A percentile compares a stretch with the other conserved stretches of the same genome.
Evolutionary conservation across 2,888 invertebrate species (phyloP).

Genomic region (Eudemis profundana): DNA sequence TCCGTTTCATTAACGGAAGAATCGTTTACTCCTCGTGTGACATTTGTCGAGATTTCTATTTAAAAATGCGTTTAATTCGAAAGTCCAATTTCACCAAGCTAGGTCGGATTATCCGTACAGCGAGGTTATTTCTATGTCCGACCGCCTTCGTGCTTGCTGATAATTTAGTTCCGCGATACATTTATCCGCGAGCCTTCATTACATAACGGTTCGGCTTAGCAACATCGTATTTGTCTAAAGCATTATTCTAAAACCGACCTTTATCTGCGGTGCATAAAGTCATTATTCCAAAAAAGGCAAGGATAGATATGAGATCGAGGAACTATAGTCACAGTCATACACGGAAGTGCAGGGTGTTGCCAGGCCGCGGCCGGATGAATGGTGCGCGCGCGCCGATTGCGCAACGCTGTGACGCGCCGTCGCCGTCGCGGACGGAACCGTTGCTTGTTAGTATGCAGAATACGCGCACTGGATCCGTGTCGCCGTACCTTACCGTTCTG

Average conservation of each 20-base stretch:
- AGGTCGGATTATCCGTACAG: slow-evolving; percentile 1
- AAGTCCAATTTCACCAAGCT: slow-evolving; percentile 8
- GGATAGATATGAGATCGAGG: not conserved
- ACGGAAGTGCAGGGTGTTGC: slow-evolving; percentile 44
- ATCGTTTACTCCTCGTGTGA: slow-evolving; percentile 1
- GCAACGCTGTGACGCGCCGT: slow-evolving; percentile 66
- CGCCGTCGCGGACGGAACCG: slow-evolving; percentile 61
- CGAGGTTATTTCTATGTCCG: slow-evolving; percentile 20
- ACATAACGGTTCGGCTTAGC: not conserved
- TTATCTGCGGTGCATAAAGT: not conserved
- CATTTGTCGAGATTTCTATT: not conserved
- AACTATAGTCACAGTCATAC: slow-evolving; percentile 17
- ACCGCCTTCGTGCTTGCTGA: slow-evolving; percentile 22
- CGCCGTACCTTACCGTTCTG: slow-evolving; percentile 63
- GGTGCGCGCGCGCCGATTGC: slow-evolving; percentile 74
- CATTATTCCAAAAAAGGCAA: not conserved
- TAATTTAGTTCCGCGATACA: slow-evolving; percentile 33
- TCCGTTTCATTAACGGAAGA: slow-evolving; percentile 1
- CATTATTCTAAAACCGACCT: not conserved
- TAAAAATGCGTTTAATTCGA: not conserved
- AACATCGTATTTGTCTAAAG: slow-evolving; percentile 3
- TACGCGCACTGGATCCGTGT: slow-evolving; percentile 62
- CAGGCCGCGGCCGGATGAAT: slow-evolving; percentile 72
- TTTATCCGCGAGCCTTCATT: slow-evolving; percentile 27
- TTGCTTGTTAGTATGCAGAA: slow-evolving; percentile 81